Evolutionary conservation across 1,140 invertebrate species (phyloP).

Genomic region (Marisa cornuarietis): DNA sequence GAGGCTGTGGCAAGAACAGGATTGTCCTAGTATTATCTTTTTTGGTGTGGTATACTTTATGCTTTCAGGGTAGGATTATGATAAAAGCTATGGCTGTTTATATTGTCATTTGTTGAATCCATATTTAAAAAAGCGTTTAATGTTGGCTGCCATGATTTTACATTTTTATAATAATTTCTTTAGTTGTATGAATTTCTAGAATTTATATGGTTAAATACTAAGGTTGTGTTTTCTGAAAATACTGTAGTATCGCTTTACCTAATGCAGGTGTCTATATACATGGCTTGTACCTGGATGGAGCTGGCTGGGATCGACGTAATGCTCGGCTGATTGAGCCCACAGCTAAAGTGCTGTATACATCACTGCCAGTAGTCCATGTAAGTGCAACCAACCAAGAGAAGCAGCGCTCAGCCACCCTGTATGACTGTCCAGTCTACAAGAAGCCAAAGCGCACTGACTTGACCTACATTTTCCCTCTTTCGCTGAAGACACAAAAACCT

Average conservation of each 20-base stretch:
- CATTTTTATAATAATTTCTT: background rate
- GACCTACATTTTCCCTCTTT: conserved; percentile 95
- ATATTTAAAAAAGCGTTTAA: too few relatives aligned
- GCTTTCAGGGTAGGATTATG: too few relatives aligned
- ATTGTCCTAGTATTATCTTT: too few relatives aligned
- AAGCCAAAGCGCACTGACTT: conserved; percentile 92
- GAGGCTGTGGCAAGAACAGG: background rate
- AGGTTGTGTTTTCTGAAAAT: background rate
- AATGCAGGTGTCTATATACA: conserved; percentile 64
- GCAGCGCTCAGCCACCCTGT: conserved; percentile 84
- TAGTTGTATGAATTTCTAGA: background rate
- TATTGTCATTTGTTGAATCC: too few relatives aligned
- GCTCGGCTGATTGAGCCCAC: conserved; percentile 62
- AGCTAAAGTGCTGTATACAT: conserved; percentile 63
- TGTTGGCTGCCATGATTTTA: too few relatives aligned
- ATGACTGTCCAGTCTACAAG: conserved; percentile 96
- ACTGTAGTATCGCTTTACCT: background rate
- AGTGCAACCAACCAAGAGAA: conserved; percentile 87
- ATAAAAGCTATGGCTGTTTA: too few relatives aligned
- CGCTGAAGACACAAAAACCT: conserved; percentile 77
- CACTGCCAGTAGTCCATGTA: conserved; percentile 76
- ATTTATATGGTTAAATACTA: too few relatives aligned
- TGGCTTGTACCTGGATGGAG: conserved; percentile 64
- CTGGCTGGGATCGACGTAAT: conserved; percentile 64
- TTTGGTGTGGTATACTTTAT: too few relatives aligned